phyloP scores from a whole-genome alignment of 1,140 invertebrate genomes.

The Papilio aristodemus region DNA sequence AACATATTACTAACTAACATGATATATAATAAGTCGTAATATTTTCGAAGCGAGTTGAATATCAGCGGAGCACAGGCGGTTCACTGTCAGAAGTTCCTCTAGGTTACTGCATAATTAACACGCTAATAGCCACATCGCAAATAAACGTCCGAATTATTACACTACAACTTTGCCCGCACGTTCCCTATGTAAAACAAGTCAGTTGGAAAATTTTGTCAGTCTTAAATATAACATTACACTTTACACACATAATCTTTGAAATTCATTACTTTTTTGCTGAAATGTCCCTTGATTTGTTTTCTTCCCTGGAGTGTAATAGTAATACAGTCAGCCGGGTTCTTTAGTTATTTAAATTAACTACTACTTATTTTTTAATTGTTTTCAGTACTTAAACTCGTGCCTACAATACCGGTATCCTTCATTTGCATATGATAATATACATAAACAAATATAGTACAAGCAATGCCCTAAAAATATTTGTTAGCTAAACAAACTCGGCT shows the following conservation, averaged over 20 bases:
- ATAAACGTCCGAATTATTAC: slow-evolving; percentile 75
- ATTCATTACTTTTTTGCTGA: too few species aligned
- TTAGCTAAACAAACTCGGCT: slow-evolving; percentile 3
- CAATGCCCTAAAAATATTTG: background rate
- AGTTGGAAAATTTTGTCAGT: background rate
- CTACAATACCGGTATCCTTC: too few species aligned
- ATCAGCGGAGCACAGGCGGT: slow-evolving; percentile 50
- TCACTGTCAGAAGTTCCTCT: slow-evolving; percentile 47
- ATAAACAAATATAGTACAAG: background rate
- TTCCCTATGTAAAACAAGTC: slow-evolving; percentile 45
- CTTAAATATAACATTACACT: background rate
- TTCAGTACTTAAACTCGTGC: too few species aligned
- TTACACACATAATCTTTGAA: background rate
- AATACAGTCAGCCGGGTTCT: too few species aligned
- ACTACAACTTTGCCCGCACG: slow-evolving; percentile 44
- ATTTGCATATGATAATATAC: too few species aligned
- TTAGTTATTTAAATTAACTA: too few species aligned
- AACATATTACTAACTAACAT: background rate
- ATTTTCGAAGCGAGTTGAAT: slow-evolving; percentile 41
- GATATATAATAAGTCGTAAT: background rate
- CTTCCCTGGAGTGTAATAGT: too few species aligned
- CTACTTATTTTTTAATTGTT: too few species aligned
- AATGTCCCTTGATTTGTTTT: too few species aligned
- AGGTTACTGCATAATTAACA: slow-evolving; percentile 73
- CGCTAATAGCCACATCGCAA: slow-evolving; percentile 72